These are phyloP conservation scores for Lasioglossum leucozonium DNA, from an alignment of 2,888 invertebrate species.

Conservation along the genomic window DNA sequence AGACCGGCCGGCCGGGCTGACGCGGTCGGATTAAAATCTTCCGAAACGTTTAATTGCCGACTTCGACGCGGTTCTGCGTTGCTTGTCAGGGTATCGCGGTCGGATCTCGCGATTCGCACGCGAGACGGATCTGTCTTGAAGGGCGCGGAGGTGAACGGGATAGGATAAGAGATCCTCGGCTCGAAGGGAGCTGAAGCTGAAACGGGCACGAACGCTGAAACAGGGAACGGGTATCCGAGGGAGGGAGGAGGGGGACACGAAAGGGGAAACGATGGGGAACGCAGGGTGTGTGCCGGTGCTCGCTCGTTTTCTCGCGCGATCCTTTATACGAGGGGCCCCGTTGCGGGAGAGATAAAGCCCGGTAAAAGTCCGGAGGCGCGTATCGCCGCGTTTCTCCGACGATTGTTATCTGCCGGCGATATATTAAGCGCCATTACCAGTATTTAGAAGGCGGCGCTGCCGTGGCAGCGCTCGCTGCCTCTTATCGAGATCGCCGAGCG, in stretches of 20 bases:
- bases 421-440: constrained; percentile 82
- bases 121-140: constrained; percentile 71
- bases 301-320: constrained; percentile 61
- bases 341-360: constrained; percentile 58
- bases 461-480: constrained; percentile 61
- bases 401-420: constrained; percentile 82
- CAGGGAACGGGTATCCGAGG: not conserved
- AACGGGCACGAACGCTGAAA: not conserved
- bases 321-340: constrained; percentile 50
- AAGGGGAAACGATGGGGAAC: not conserved
- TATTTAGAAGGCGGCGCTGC: constrained; percentile 80
- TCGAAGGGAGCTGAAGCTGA: not conserved
- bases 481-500: constrained; percentile 77
- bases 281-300: constrained; percentile 20
- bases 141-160: constrained; percentile 38
- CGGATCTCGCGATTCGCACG: constrained; percentile 65
- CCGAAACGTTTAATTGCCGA: constrained; percentile 53
- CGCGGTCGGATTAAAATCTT: constrained; percentile 41
- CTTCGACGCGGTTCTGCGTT: constrained; percentile 32
- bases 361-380: constrained; percentile 75
- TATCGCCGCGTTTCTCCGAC: constrained; percentile 76
- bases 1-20: constrained; percentile 9
- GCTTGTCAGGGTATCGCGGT: constrained; percentile 47
- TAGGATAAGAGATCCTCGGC: constrained; percentile 9
- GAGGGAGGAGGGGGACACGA: not conserved